These are phyloP conservation scores for Tortricodes alternella DNA, from an alignment of 2,888 invertebrate species.

Conservation along the genomic window DNA sequence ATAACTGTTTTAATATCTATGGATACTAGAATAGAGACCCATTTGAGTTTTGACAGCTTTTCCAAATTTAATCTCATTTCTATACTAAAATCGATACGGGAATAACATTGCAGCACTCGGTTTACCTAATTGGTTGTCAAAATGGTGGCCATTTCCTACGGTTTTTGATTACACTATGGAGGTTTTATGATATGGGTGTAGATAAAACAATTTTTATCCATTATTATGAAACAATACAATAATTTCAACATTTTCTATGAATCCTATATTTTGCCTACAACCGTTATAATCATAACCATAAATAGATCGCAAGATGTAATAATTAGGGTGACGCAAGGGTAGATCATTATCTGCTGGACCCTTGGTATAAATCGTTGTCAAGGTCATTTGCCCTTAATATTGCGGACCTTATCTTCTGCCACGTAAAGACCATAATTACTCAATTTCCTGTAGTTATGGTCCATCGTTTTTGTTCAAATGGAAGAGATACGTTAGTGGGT, in stretches of 20 bases:
- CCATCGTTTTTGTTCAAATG: background rate
- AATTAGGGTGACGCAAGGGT: constrained; percentile 17
- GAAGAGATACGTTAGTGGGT: background rate
- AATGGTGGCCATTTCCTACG: too few relatives aligned
- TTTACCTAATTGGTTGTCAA: too few relatives aligned
- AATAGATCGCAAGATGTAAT: constrained; percentile 18
- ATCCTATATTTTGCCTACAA: background rate
- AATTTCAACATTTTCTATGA: background rate
- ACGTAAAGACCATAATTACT: constrained; percentile 13
- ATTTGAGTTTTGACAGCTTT: too few relatives aligned
- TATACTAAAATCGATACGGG: too few relatives aligned
- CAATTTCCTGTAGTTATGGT: background rate
- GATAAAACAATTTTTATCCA: too few relatives aligned
- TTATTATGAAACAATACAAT: background rate
- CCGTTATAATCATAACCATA: background rate
- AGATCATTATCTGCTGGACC: constrained; percentile 24
- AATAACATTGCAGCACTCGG: too few relatives aligned
- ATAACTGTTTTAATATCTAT: too few relatives aligned
- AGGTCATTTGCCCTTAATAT: constrained; percentile 20
- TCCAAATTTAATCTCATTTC: too few relatives aligned
- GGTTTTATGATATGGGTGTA: too few relatives aligned
- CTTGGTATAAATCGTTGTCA: constrained; percentile 18
- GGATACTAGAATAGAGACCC: too few relatives aligned
- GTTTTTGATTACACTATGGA: too few relatives aligned
- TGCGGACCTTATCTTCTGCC: constrained; percentile 1